phyloP scores from a whole-genome alignment of 2,113 vertebrate species.

The Tragelaphus buxtoni region DNA sequence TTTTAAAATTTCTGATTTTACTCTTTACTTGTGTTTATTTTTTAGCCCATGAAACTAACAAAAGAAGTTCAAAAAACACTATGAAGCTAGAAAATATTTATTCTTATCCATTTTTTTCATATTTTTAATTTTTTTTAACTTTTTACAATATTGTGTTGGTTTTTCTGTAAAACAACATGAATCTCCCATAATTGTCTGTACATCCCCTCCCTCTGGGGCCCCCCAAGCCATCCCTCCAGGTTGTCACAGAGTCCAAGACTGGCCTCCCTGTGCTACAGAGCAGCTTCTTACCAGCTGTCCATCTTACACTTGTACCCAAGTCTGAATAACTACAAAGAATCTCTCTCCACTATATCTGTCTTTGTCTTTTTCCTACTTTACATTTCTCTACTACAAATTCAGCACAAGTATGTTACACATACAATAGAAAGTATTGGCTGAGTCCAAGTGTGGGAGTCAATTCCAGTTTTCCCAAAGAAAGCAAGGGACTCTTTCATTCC shows the following conservation, averaged over 20 bases:
- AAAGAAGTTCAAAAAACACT: background rate
- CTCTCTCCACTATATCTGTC: background rate
- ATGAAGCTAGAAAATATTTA: background rate
- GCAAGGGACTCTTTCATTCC: background rate
- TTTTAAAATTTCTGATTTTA: background rate
- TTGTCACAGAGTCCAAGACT: background rate
- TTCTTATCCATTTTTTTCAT: background rate
- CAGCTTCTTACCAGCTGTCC: background rate
- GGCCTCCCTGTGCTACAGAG: background rate
- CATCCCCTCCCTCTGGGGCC: background rate
- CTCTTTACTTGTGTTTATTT: background rate
- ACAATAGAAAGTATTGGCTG: background rate
- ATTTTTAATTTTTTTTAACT: background rate
- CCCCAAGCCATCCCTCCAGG: background rate
- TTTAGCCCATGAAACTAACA: background rate
- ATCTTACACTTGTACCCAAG: background rate
- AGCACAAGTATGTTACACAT: background rate
- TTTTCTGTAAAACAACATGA: background rate
- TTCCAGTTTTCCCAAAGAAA: background rate
- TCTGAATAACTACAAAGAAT: background rate
- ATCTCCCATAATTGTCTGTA: background rate
- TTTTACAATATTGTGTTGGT: background rate
- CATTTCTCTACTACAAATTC: background rate
- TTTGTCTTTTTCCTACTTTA: background rate
- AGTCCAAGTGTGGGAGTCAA: background rate